Base-by-base conservation (phyloP, 1,140 invertebrate genomes). In the Zaprionus vittiger region DNA sequence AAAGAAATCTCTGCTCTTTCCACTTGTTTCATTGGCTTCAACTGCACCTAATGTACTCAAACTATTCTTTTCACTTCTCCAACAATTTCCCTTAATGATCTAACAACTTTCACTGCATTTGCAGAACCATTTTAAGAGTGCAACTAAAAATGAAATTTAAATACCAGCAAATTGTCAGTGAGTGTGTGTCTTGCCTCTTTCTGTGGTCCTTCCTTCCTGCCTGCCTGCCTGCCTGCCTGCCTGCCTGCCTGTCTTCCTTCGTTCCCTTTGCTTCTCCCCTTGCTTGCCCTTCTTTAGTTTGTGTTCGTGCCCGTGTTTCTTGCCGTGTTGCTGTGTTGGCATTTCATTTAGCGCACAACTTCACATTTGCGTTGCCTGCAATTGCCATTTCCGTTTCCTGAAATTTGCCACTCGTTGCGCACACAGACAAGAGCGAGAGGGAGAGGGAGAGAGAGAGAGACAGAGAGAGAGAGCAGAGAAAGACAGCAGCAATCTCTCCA, bases 331-430 rank as follows among this genome's bases (percentile, higher is more conserved):
- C 83, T 87, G 81, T 81, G 84, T 84, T 87, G 84, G 84, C 84
- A 87, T 87, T 87, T 87, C 84, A 87, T 87, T 87, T 87, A 83
- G 84, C 77, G 83, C 83, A 79, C 83, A 86, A 83, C 83, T 87
- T 86, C 73, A 87, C 83, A 83, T 86, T 86, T 87, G 77, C 83
- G 77, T 74, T 78, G 83, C 83, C 76, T 89, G 84, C 84, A 89
- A 89, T 89, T 89, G 84, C 84, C 84, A 89, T 89, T 89, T 89
- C 84, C 84, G 84, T 80, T 89, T 89, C 84, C 84, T 89, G 84
- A 89, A 89, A 89, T 89, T 89, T 89, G 84, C 84, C 84, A 89
- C 87, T 87, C 83, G 77, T 85, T 85, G 83, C 80, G 87, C 81
- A 80, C 83, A 52, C 60, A 59, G 54, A 69, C 47, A 62, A 63